A percentile compares a stretch with the other conserved stretches of the same genome.
Evolutionary conservation across 2,888 invertebrate species (phyloP).

Genomic region (Cordylochernes scorpioides): DNA sequence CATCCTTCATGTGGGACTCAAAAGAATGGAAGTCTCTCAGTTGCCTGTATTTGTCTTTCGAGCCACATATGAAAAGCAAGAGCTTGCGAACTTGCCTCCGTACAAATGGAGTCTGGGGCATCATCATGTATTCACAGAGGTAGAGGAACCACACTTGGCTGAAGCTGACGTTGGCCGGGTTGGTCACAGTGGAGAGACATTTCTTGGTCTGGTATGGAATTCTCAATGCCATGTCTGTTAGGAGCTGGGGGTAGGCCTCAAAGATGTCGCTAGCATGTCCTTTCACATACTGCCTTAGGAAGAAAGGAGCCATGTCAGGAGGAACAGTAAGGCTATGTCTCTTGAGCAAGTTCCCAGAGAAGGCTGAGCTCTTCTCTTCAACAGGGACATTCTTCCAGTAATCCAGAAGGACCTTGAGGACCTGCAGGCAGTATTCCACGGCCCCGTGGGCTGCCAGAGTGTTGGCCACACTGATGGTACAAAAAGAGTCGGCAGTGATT

Average conservation of each 20-base stretch:
- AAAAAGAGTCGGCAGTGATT: constrained; percentile 7
- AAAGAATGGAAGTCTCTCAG: constrained; percentile 74
- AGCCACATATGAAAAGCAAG: constrained; percentile 68
- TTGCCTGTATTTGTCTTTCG: constrained; percentile 80
- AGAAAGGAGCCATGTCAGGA: constrained; percentile 82
- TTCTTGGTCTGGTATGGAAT: constrained; percentile 78
- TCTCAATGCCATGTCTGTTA: constrained; percentile 78
- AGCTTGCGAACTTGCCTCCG: constrained; percentile 62
- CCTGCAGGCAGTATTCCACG: constrained; percentile 40
- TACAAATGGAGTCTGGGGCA: constrained; percentile 60
- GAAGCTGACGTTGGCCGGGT: constrained; percentile 21
- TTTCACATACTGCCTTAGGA: constrained; percentile 50
- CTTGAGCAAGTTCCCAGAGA: constrained; percentile 32
- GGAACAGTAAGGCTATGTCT: constrained; percentile 46
- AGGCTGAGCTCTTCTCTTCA: constrained; percentile 12
- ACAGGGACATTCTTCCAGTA: constrained; percentile 20
- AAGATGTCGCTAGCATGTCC: constrained; percentile 73
- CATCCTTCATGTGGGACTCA: constrained; percentile 43
- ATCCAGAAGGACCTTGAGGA: constrained; percentile 37
- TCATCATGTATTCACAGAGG: constrained; percentile 83
- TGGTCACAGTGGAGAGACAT: constrained; percentile 10
- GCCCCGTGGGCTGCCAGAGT: constrained; percentile 7
- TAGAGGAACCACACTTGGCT: constrained; percentile 45
- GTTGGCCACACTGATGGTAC: constrained; percentile 9
- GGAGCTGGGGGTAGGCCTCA: constrained; percentile 68